phyloP scores from a whole-genome alignment of 2,888 invertebrate genomes.

The Tipula vernalis region DNA sequence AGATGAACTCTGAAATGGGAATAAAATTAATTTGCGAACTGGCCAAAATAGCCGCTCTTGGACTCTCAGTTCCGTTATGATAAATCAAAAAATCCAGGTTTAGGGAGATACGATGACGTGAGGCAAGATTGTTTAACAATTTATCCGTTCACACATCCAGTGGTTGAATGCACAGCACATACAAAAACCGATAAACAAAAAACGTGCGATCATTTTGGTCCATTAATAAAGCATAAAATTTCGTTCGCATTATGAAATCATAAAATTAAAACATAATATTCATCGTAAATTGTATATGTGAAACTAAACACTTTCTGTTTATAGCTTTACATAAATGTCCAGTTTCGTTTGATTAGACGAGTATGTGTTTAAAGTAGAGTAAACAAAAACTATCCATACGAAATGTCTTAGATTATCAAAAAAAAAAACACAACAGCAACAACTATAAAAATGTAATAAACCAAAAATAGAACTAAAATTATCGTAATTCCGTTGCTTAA shows the following conservation, averaged over 20 bases:
- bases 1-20: too few species aligned
- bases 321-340: background rate
- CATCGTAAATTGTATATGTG: background rate
- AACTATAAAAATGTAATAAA: background rate
- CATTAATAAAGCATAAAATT: background rate
- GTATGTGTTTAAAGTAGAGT: background rate
- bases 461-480: background rate
- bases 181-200: too few species aligned
- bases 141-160: too few species aligned
- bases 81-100: too few species aligned
- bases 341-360: background rate
- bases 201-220: too few species aligned
- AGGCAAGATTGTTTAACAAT: too few species aligned
- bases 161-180: too few species aligned
- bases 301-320: background rate
- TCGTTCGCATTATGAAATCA: background rate
- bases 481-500: background rate
- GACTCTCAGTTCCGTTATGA: too few species aligned
- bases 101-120: too few species aligned
- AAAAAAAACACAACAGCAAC: background rate
- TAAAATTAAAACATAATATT: background rate
- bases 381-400: background rate
- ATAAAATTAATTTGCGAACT: too few species aligned
- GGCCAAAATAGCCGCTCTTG: too few species aligned
- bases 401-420: background rate